Conservation (phyloP, 2,888 invertebrate genomes). For the Exocentrus adspersus region DNA sequence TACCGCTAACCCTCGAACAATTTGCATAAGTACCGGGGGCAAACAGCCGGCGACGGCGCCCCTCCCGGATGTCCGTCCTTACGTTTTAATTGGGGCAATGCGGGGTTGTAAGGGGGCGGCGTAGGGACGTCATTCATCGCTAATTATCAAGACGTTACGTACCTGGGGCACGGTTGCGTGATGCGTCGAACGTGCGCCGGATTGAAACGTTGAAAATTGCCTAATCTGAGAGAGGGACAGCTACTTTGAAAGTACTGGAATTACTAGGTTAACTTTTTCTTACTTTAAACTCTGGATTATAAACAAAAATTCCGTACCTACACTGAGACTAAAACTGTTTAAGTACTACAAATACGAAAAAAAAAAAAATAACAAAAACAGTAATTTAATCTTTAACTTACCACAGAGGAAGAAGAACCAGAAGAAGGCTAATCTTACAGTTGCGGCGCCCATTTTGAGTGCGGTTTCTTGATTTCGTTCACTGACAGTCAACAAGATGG, state of each 20-base stretch:
- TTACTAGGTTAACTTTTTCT: too few relatives aligned
- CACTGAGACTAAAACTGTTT: not conserved
- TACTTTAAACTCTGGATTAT: too few relatives aligned
- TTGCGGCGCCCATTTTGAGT: conserved; percentile 52
- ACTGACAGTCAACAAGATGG: not conserved
- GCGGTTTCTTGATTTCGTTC: not conserved
- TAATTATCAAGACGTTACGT: conserved; percentile 47
- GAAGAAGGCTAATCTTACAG: conserved; percentile 50
- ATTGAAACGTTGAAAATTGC: conserved; percentile 28
- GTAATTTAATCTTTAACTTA: too few relatives aligned
- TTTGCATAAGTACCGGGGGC: conserved; percentile 17
- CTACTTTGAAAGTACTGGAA: not conserved
- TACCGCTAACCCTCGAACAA: too few relatives aligned
- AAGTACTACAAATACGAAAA: not conserved
- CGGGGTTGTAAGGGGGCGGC: too few relatives aligned
- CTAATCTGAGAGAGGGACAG: not conserved
- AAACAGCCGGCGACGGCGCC: conserved; percentile 7
- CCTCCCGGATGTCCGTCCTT: conserved; percentile 22
- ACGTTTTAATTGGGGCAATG: conserved; percentile 43
- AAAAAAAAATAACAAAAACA: not conserved
- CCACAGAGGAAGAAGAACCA: conserved; percentile 54
- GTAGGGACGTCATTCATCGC: conserved; percentile 43
- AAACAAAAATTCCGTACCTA: too few relatives aligned
- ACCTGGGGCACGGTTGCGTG: conserved; percentile 42
- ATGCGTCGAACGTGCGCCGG: conserved; percentile 40